Conservation (phyloP, 2,888 invertebrate genomes). For the Caenorhabditis sp. region DNA sequence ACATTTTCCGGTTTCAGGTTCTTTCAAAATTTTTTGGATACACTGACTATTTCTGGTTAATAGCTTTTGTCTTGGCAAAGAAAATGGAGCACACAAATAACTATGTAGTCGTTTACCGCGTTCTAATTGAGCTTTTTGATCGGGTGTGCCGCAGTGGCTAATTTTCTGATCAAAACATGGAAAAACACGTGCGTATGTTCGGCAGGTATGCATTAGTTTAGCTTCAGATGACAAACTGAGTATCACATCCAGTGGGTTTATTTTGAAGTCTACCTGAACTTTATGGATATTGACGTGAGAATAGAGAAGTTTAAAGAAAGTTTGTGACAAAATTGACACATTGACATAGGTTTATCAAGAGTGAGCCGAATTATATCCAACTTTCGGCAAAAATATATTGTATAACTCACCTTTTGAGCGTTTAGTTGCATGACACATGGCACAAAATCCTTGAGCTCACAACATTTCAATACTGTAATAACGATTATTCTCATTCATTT, state of each 20-base stretch:
- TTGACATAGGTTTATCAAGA: no score
- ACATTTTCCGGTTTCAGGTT: slow-evolving; percentile 27
- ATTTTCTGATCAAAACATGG: slow-evolving; percentile 53
- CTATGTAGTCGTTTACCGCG: slow-evolving; percentile 45
- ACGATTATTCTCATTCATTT: neutral
- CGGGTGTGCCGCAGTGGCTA: slow-evolving; percentile 47
- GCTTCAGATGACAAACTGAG: slow-evolving; percentile 57
- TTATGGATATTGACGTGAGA: no score
- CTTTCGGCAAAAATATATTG: no score
- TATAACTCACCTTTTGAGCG: slow-evolving; percentile 1
- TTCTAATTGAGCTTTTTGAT: slow-evolving; percentile 42
- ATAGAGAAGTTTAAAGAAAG: no score
- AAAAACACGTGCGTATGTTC: slow-evolving; percentile 45
- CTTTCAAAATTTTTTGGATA: slow-evolving; percentile 30
- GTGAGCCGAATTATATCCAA: no score
- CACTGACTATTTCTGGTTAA: slow-evolving; percentile 39
- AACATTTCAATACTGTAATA: slow-evolving; percentile 33
- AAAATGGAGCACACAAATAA: slow-evolving; percentile 51
- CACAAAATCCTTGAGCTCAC: slow-evolving; percentile 51
- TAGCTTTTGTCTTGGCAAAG: slow-evolving; percentile 45
- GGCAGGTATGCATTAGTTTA: slow-evolving; percentile 56
- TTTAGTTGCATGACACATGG: slow-evolving; percentile 53
- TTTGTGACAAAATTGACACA: no score
- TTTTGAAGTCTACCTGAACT: slow-evolving; percentile 50
- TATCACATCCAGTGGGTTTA: slow-evolving; percentile 55